Evolutionary conservation across 2,113 vertebrate species (phyloP), one percentile per base, ranked within the genome.

Genomic region (Macquaria australasica): DNA sequence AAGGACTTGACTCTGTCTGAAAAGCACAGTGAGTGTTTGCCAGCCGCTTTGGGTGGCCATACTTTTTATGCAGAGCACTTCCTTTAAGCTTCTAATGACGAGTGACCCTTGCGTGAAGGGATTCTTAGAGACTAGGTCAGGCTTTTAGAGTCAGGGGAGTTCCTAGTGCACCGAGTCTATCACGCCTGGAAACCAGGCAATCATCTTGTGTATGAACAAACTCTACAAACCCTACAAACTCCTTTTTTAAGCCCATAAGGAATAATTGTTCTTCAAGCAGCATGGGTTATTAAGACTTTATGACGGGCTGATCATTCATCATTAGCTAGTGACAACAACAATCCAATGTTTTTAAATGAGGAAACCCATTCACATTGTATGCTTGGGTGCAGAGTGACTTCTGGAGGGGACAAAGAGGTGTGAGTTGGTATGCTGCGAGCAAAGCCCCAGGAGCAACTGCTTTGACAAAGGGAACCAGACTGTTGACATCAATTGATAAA

Each of bases 41-140:
- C 94, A 96, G 87, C 92, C 74, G 55, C 95, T 95, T 96, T 95
- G 93, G 97, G 97, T 97, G 97, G 96, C 91, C 97, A 87, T 81
- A 92, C 77, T 91, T 94, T 93, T 93, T 84, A 89, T 91, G 93
- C 90, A 87, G 82, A 87, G 91, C 87, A 90, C 91, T 94, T 96
- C 95, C 92, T 94, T 94, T 91, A 90, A 87, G 89, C 93, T 89
- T 96, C 94, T 95, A 96, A 93, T 95, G 96, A 96, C 94, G 88
- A 95, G 95, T 96, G 96, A 97, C 96, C 90, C 92, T 91, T 78
- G 87, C 93, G 91, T 96, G 93, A 95, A 95, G 93, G 90, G 87
- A 93, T 94, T 95, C 93, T 95, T 94, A 96, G 93, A 92, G 90
- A 89, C 89, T 90, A 94, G 96, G 94, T 96, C 96, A 96, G 77